Evolutionary conservation across 1,140 invertebrate genomes (phyloP), one percentile per base, ranked within the genome.

Genomic region (Rhopalosiphum maidis): DNA sequence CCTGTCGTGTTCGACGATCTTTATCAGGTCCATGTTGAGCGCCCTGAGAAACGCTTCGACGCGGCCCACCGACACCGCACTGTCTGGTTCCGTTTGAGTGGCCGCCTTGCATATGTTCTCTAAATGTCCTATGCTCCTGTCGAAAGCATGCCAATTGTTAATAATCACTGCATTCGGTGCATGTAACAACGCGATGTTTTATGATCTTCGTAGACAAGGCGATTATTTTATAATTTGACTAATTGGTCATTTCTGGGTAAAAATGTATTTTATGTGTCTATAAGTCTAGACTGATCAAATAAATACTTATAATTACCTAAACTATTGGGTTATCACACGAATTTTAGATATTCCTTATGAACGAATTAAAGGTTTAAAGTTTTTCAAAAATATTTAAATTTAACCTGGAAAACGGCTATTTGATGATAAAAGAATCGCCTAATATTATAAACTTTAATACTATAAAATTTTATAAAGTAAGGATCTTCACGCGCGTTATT

Each of bases 71-170:
- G 43, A 43, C 0, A 60, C 60, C 21, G 54, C 48, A 35, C 48
- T 91, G 37, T 94, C 82, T 87, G 22, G 37, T 35, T 91, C 83
- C 35, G 25, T 35, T 48, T 91, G 93, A 41, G 54, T 48, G 30
- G 89, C 41, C 30, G 89, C 41, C 21, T 91, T 88, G 25, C 89
- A 91, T 43, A 91, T 86, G 41, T 54, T 91, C 87, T 94, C 82
- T 92, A 94, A 94, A 43, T 82, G 68, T 18, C 68, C 87, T 48
- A 68, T 11, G 25, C 90, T 94, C 48, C 93, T 91, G 21, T 4
- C 8, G 30, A 92, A 90, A 43, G 37, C 15, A 90, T 1, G 23
- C 85, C 5, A 18, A 46, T n/a, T 77, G 60, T 77, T 77, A 88
- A 88, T 51, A 43, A 83, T 23, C 35, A 35, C 15, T 22, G 51